Percentiles rank a stretch among this genome's conserved stretches.
Evolutionary conservation across 2,113 vertebrate species (phyloP).

Genomic region (Oceanites oceanicus): DNA sequence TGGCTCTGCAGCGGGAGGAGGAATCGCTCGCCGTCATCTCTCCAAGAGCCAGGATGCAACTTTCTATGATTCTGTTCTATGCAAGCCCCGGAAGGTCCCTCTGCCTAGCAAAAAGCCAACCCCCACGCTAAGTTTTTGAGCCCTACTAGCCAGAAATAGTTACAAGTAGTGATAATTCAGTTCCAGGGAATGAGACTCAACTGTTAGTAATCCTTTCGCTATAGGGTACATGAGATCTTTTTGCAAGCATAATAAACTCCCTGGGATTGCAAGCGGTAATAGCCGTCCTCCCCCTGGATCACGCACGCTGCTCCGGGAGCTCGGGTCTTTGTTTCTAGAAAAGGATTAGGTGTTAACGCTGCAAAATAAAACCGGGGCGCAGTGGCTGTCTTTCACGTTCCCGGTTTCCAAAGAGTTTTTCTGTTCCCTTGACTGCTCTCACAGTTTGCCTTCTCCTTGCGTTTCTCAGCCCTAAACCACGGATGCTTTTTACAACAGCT

Average conservation of each 20-base stretch:
- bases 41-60: not conserved
- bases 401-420: not conserved
- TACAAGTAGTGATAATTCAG: not conserved
- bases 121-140: not conserved
- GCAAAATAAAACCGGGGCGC: not conserved
- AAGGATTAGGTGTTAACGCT: conserved; percentile 21
- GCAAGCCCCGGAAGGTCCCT: not conserved
- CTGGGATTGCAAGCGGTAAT: not conserved
- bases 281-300: not conserved
- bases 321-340: conserved; percentile 20
- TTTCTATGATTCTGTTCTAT: too few relatives aligned
- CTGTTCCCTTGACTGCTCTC: not conserved
- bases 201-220: conserved; percentile 2
- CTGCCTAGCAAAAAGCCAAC: not conserved
- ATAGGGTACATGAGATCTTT: not conserved
- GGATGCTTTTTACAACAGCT: conserved; percentile 41
- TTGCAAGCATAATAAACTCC: conserved; percentile 4
- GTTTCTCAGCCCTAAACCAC: not conserved
- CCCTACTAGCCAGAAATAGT: not conserved
- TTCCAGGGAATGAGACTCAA: not conserved
- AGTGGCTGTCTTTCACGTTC: not conserved
- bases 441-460: conserved; percentile 2
- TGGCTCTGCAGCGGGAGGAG: not conserved
- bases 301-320: not conserved
- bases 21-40: not conserved